Percentiles rank a stretch among this genome's conserved stretches.
These are phyloP conservation scores for Cephus cinctus DNA, from an alignment of 1,140 invertebrate genomes.

Conservation along the genomic window DNA sequence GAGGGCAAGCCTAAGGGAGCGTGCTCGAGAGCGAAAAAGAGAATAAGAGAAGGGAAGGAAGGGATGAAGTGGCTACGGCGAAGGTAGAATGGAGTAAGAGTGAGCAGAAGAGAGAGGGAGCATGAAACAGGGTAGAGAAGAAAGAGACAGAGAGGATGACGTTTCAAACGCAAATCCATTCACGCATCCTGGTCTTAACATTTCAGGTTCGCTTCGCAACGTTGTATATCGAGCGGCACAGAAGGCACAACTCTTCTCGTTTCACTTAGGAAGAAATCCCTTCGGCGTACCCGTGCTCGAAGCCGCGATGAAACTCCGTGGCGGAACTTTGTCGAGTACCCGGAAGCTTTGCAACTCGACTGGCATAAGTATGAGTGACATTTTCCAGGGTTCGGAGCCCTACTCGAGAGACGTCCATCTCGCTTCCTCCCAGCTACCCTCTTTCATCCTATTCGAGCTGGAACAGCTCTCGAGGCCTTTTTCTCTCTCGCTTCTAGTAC, in stretches of 20 bases:
- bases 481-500: no score
- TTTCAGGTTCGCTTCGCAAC: slow-evolving; percentile 19
- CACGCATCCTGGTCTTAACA: no score
- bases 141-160: background rate
- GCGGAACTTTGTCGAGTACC: slow-evolving; percentile 17
- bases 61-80: no score
- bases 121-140: slow-evolving; percentile 1
- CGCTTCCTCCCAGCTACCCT: no score
- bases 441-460: no score
- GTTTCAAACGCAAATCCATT: no score
- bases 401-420: no score
- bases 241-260: slow-evolving; percentile 27
- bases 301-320: slow-evolving; percentile 10
- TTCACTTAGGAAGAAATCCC: slow-evolving; percentile 28
- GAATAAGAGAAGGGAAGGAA: background rate
- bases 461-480: no score
- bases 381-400: slow-evolving; percentile 7
- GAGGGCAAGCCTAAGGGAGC: background rate
- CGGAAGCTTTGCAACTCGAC: slow-evolving; percentile 15
- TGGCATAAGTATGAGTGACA: slow-evolving; percentile 18
- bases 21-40: slow-evolving; percentile 5
- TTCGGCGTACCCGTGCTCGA: slow-evolving; percentile 17
- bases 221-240: slow-evolving; percentile 19
- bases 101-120: slow-evolving; percentile 3
- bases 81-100: slow-evolving; percentile 8